Evolutionary conservation across 2,797 vertebrate species (phyloP).

Genomic region (Hippocampus kuda): DNA sequence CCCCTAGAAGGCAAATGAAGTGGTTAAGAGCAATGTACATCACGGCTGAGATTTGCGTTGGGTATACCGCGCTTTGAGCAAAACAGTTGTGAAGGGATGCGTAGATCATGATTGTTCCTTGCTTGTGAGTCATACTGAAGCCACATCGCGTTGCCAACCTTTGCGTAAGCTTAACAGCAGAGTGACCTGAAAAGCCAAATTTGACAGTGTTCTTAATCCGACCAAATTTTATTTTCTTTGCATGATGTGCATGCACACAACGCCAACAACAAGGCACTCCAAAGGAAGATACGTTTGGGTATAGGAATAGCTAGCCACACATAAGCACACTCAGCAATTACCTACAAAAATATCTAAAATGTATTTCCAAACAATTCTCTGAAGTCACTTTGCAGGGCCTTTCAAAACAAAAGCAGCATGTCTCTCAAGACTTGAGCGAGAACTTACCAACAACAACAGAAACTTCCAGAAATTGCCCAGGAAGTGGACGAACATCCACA

Average conservation of each 20-base stretch:
- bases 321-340: too few relatives aligned
- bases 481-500: conserved; percentile 39
- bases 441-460: conserved; percentile 40
- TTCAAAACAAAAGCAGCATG: not conserved
- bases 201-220: too few relatives aligned
- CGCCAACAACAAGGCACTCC: too few relatives aligned
- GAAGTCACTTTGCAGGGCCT: too few relatives aligned
- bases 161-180: conserved; percentile 29
- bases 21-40: not conserved
- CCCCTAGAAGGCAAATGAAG: conserved; percentile 35
- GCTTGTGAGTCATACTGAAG: conserved; percentile 47
- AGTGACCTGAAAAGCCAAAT: conserved; percentile 38
- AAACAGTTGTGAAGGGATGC: conserved; percentile 69
- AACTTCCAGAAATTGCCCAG: conserved; percentile 47
- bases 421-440: conserved; percentile 12
- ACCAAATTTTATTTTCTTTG: too few relatives aligned
- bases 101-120: conserved; percentile 47
- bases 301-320: too few relatives aligned
- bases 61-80: conserved; percentile 49
- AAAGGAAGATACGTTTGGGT: too few relatives aligned
- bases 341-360: too few relatives aligned
- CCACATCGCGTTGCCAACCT: conserved; percentile 64
- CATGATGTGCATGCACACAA: too few relatives aligned
- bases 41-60: not conserved
- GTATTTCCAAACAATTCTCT: too few relatives aligned